These are phyloP conservation scores for Solea solea DNA, from an alignment of 2,113 vertebrate genomes.

Conservation along the genomic window DNA sequence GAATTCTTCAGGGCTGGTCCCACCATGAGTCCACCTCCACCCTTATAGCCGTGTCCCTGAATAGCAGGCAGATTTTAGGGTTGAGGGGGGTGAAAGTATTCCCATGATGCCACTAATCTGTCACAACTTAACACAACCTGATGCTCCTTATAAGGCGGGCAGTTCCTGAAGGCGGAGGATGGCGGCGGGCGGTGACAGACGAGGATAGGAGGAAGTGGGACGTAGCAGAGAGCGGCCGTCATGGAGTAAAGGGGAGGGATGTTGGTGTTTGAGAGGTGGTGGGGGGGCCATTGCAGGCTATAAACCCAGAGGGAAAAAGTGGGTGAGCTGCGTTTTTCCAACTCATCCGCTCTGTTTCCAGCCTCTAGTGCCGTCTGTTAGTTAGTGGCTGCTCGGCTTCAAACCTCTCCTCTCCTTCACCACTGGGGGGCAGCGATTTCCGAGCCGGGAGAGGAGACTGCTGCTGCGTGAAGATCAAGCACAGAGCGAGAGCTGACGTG, in stretches of 20 bases:
- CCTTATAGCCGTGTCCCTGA: slow-evolving; percentile 54
- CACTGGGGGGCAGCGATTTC: slow-evolving; percentile 11
- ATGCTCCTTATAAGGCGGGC: slow-evolving; percentile 70
- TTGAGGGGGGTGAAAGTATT: background rate
- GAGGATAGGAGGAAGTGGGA: slow-evolving; percentile 21
- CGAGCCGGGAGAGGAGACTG: background rate
- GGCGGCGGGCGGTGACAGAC: background rate
- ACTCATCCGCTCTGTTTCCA: slow-evolving; percentile 11
- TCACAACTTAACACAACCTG: slow-evolving; percentile 49
- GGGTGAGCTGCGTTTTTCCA: slow-evolving; percentile 32
- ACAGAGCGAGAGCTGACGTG: background rate
- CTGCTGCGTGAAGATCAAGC: slow-evolving; percentile 10
- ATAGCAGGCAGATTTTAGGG: slow-evolving; percentile 68
- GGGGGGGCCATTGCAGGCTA: slow-evolving; percentile 40
- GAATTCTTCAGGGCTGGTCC: slow-evolving; percentile 48
- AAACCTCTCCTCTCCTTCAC: background rate
- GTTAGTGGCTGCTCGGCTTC: background rate
- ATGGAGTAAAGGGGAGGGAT: slow-evolving; percentile 37
- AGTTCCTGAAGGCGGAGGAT: slow-evolving; percentile 60
- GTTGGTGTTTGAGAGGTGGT: slow-evolving; percentile 36
- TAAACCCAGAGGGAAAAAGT: slow-evolving; percentile 46
- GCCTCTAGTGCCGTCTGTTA: background rate
- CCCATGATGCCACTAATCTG: slow-evolving; percentile 3
- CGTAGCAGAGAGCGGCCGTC: slow-evolving; percentile 27
- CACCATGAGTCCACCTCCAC: slow-evolving; percentile 14